These are phyloP conservation scores for Cebidichthys violaceus DNA, from an alignment of 2,113 vertebrate genomes.

Conservation along the genomic window DNA sequence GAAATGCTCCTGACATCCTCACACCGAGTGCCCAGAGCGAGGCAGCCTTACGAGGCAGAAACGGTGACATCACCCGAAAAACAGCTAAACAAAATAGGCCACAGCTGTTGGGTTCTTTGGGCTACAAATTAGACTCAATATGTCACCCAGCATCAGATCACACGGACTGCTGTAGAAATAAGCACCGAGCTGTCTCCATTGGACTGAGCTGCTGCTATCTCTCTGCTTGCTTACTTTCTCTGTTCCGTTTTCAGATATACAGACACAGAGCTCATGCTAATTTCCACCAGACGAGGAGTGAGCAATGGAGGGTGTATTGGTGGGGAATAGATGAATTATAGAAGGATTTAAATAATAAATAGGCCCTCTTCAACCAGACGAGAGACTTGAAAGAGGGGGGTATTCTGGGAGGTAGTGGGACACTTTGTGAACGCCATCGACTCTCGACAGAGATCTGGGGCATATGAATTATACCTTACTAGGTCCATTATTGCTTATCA, in stretches of 20 bases:
- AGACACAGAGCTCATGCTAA: slow-evolving; percentile 65
- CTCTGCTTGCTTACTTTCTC: slow-evolving; percentile 48
- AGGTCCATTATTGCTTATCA: slow-evolving; percentile 73
- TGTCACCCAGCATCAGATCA: slow-evolving; percentile 92
- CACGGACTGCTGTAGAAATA: slow-evolving; percentile 69
- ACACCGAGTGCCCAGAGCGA: slow-evolving; percentile 84
- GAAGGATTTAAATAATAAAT: slow-evolving; percentile 80
- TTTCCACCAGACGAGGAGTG: slow-evolving; percentile 58
- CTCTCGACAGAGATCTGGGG: slow-evolving; percentile 56
- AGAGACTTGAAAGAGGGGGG: slow-evolving; percentile 50
- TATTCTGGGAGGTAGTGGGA: slow-evolving; percentile 51
- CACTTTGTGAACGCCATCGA: slow-evolving; percentile 59
- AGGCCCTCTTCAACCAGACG: slow-evolving; percentile 59
- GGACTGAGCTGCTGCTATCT: slow-evolving; percentile 36
- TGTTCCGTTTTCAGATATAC: slow-evolving; percentile 41
- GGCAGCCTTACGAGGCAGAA: slow-evolving; percentile 85
- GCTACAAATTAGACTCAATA: slow-evolving; percentile 92
- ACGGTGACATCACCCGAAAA: slow-evolving; percentile 86
- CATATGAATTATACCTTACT: slow-evolving; percentile 72
- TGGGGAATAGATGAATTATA: slow-evolving; percentile 74
- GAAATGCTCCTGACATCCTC: slow-evolving; percentile 84
- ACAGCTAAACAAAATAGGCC: slow-evolving; percentile 88
- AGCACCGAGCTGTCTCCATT: neutral
- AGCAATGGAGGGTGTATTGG: slow-evolving; percentile 52
- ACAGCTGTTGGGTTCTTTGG: slow-evolving; percentile 91